These are phyloP conservation scores for Chorisops tibialis DNA, from an alignment of 2,888 invertebrate species.

Conservation along the genomic window DNA sequence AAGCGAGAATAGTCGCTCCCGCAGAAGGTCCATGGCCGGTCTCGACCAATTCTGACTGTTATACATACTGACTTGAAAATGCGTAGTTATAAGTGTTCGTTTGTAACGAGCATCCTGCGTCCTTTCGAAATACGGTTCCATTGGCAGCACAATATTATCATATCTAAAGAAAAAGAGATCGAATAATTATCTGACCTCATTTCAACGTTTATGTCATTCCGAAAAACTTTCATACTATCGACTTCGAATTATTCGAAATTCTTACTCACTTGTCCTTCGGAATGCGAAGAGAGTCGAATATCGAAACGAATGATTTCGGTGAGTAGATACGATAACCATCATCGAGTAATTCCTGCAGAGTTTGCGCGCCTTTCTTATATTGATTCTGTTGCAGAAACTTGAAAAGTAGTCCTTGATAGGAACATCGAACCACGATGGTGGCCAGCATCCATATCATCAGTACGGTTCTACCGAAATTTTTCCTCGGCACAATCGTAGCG, in stretches of 20 bases:
- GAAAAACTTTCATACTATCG: too few species aligned
- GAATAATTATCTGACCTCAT: too few species aligned
- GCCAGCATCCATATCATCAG: slow-evolving; percentile 27
- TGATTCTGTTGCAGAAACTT: slow-evolving; percentile 23
- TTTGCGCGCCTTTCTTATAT: neutral
- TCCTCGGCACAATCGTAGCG: neutral
- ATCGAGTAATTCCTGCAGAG: neutral
- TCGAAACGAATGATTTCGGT: neutral
- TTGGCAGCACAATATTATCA: neutral
- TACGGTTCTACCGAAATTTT: slow-evolving; percentile 30
- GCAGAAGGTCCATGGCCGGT: neutral
- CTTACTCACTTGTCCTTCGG: too few species aligned
- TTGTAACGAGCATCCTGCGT: too few species aligned
- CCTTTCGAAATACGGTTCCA: neutral
- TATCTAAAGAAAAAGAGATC: too few species aligned
- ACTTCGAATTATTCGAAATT: too few species aligned
- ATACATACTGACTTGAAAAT: neutral
- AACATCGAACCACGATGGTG: slow-evolving; percentile 26
- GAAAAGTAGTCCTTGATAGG: slow-evolving; percentile 32
- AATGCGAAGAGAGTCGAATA: too few species aligned
- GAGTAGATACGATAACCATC: slow-evolving; percentile 12
- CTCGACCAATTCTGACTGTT: slow-evolving; percentile 1
- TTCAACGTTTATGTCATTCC: too few species aligned
- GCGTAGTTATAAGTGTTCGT: too few species aligned
- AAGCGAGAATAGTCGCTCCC: slow-evolving; percentile 9